Evolutionary conservation across 2,797 vertebrate genomes (phyloP).

Genomic region (Gymnodraco acuticeps): DNA sequence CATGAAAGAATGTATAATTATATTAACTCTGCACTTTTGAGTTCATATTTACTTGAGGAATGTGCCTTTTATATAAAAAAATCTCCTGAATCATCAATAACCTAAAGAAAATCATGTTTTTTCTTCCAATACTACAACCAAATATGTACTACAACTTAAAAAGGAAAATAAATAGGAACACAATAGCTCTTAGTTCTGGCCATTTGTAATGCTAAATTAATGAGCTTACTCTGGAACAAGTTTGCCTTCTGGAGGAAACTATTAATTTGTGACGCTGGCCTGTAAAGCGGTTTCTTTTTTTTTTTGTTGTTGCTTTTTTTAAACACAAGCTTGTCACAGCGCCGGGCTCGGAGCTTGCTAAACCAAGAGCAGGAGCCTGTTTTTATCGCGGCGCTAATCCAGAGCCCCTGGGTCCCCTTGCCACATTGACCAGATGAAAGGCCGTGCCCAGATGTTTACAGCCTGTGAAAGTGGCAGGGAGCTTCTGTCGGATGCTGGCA

Average conservation of each 20-base stretch:
- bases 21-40: conserved; percentile 2
- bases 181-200: conserved; percentile 53
- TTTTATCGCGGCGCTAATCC: conserved; percentile 84
- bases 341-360: conserved; percentile 74
- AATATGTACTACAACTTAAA: background rate
- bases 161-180: conserved; percentile 36
- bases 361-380: conserved; percentile 72
- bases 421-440: conserved; percentile 87
- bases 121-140: background rate
- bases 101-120: background rate
- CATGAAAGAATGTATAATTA: conserved; percentile 5
- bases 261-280: conserved; percentile 83
- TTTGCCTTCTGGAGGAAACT: conserved; percentile 83
- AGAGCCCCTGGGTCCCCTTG: conserved; percentile 82
- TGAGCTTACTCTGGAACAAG: conserved; percentile 74
- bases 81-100: background rate
- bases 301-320: conserved; percentile 40
- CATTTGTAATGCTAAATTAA: conserved; percentile 80
- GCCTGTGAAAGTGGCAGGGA: conserved; percentile 87
- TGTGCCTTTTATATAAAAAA: background rate
- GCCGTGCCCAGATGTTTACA: conserved; percentile 85
- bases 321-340: conserved; percentile 72
- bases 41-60: conserved; percentile 2
- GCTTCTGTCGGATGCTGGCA: conserved; percentile 81
- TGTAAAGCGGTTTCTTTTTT: conserved; percentile 70